phyloP scores from a whole-genome alignment of 2,888 invertebrate genomes.

The Monochamus alternatus region DNA sequence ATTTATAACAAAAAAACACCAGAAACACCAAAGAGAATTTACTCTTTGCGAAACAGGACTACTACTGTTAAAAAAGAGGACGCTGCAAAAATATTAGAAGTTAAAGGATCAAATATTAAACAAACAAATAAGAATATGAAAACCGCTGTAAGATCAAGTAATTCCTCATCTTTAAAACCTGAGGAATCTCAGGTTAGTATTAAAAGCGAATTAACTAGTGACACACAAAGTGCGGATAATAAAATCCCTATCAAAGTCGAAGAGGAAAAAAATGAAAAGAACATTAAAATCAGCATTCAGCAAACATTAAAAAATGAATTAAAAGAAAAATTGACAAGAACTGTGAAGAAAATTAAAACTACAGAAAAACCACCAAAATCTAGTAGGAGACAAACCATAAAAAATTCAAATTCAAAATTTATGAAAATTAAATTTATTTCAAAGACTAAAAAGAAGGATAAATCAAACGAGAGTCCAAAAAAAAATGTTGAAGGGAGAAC shows the following conservation, averaged over 20 bases:
- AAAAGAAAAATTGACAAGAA: constrained; percentile 61
- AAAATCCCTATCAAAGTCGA: background rate
- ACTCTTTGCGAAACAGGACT: constrained; percentile 44
- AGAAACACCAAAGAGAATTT: constrained; percentile 40
- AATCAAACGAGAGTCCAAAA: constrained; percentile 41
- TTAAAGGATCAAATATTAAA: constrained; percentile 9
- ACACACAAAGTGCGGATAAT: background rate
- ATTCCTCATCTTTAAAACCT: background rate
- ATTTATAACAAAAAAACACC: constrained; percentile 44
- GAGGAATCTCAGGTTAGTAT: background rate
- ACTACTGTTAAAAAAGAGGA: constrained; percentile 2
- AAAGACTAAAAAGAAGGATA: constrained; percentile 37
- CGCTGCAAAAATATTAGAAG: background rate
- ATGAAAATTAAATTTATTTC: constrained; percentile 51
- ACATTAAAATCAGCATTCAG: constrained; percentile 6
- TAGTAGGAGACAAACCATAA: background rate
- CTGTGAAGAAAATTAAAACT: constrained; percentile 57
- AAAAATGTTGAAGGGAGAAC: constrained; percentile 28
- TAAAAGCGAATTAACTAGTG: background rate
- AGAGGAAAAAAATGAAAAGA: constrained; percentile 7
- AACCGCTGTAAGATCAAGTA: background rate
- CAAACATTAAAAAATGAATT: constrained; percentile 55
- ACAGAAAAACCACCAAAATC: constrained; percentile 19
- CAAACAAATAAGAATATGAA: constrained; percentile 6
- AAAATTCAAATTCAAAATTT: constrained; percentile 18